phyloP scores from a whole-genome alignment of 2,888 invertebrate species.

The Dasysyrphus tricinctus region DNA sequence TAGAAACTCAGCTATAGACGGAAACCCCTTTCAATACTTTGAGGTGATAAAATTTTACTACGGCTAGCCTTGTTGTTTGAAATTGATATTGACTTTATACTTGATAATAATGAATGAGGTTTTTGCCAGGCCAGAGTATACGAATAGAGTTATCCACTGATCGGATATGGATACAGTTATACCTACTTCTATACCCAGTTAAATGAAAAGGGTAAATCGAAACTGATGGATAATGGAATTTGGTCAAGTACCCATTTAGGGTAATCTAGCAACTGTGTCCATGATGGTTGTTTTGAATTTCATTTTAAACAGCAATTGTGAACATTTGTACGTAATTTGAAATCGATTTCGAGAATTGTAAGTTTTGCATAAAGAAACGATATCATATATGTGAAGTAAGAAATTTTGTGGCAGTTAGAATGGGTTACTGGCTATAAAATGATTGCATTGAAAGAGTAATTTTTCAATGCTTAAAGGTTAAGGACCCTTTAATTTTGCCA shows the following conservation, averaged over 20 bases:
- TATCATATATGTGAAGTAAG: background rate
- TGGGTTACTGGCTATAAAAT: conserved; percentile 49
- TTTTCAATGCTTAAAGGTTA: too few relatives aligned
- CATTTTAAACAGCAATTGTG: conserved; percentile 46
- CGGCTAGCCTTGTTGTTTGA: conserved; percentile 62
- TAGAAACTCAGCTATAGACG: background rate
- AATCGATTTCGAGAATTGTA: conserved; percentile 57
- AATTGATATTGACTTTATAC: conserved; percentile 64
- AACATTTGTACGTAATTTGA: conserved; percentile 64
- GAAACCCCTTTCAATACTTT: conserved; percentile 47
- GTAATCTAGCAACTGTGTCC: conserved; percentile 70
- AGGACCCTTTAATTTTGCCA: too few relatives aligned
- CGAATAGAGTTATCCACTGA: conserved; percentile 4
- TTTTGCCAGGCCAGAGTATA: background rate
- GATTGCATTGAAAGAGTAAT: conserved; percentile 28
- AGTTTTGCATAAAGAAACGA: conserved; percentile 45
- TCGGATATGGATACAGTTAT: too few relatives aligned
- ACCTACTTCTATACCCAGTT: background rate
- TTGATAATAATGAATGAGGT: conserved; percentile 68
- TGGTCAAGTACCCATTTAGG: conserved; percentile 69
- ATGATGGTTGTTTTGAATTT: conserved; percentile 48
- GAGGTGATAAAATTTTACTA: conserved; percentile 74
- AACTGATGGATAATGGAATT: conserved; percentile 64
- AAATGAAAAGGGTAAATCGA: conserved; percentile 43
- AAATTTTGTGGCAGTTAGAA: conserved; percentile 24